These are phyloP conservation scores for Helarctos malayanus DNA, from an alignment of 2,797 vertebrate genomes.

Conservation along the genomic window DNA sequence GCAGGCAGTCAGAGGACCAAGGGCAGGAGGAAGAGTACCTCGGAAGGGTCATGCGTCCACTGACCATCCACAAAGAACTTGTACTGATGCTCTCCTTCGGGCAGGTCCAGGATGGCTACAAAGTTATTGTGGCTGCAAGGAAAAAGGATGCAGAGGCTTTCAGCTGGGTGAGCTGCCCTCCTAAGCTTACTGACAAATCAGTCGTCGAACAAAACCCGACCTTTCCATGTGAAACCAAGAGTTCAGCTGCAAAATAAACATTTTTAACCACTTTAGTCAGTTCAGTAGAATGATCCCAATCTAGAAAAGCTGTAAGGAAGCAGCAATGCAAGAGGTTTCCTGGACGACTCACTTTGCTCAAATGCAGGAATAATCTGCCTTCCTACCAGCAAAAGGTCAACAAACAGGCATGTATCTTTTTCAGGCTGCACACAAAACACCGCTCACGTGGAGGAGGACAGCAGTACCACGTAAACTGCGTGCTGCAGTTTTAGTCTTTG, in stretches of 20 bases:
- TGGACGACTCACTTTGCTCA: not conserved
- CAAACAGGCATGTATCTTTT: not conserved
- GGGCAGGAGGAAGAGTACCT: slow-evolving; percentile 89
- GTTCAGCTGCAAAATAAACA: not conserved
- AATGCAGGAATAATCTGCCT: not conserved
- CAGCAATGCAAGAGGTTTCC: not conserved
- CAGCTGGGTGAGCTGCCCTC: not conserved
- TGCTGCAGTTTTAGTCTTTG: not conserved
- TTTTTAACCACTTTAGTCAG: not conserved
- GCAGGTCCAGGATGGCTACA: slow-evolving; percentile 96
- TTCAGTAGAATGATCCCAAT: not conserved
- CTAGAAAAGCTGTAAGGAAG: not conserved
- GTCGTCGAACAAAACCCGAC: not conserved
- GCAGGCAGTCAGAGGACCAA: not conserved
- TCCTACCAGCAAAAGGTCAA: slow-evolving; percentile 3
- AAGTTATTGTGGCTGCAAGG: slow-evolving; percentile 96
- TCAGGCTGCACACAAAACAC: not conserved
- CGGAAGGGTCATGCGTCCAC: slow-evolving; percentile 97
- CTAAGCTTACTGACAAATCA: not conserved
- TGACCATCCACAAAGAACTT: slow-evolving; percentile 98
- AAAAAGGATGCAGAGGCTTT: slow-evolving; percentile 52
- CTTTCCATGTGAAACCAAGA: not conserved
- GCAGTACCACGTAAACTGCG: not conserved
- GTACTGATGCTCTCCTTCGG: slow-evolving; percentile 99
- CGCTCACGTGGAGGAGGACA: not conserved